These are phyloP conservation scores for Agapornis roseicollis DNA, from an alignment of 2,113 vertebrate species.

Conservation along the genomic window DNA sequence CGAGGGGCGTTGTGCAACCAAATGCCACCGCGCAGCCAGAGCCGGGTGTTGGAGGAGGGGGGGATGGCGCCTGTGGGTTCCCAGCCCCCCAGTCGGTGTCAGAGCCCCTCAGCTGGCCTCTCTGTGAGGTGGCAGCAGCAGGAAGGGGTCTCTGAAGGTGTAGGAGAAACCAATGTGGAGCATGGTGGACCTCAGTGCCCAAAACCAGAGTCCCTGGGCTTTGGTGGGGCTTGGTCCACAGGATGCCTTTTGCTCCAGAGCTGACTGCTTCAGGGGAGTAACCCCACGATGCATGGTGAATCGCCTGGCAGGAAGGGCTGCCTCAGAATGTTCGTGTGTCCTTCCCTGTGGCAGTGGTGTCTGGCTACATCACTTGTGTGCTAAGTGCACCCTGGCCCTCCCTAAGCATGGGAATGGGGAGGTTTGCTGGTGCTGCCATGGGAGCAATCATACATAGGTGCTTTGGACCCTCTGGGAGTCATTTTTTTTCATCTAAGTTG, in stretches of 20 bases:
- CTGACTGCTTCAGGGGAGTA: not conserved
- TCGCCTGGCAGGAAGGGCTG: not conserved
- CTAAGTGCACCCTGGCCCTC: not conserved
- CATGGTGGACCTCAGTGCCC: not conserved
- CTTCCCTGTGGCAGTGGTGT: not conserved
- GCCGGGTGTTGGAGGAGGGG: not conserved
- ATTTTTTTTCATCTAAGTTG: not conserved
- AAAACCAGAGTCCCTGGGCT: not conserved
- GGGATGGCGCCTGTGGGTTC: not conserved
- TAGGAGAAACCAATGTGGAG: not conserved
- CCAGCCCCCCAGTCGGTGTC: rapidly evolving
- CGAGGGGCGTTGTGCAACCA: constrained; percentile 22
- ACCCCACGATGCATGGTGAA: rapidly evolving
- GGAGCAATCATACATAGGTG: rapidly evolving
- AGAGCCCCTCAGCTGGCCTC: not conserved
- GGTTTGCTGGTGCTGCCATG: not conserved
- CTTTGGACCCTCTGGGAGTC: not conserved
- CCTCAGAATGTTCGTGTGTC: rapidly evolving
- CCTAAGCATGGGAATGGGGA: rapidly evolving
- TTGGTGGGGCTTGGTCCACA: not conserved
- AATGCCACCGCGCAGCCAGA: rapidly evolving
- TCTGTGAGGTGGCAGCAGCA: not conserved
- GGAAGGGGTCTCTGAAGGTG: not conserved
- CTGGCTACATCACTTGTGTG: not conserved
- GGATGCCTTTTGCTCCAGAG: not conserved